A percentile compares a stretch with the other conserved stretches of the same genome.
Evolutionary conservation across 1,140 invertebrate species (phyloP).

Genomic region (Caenorhabditis elegans): DNA sequence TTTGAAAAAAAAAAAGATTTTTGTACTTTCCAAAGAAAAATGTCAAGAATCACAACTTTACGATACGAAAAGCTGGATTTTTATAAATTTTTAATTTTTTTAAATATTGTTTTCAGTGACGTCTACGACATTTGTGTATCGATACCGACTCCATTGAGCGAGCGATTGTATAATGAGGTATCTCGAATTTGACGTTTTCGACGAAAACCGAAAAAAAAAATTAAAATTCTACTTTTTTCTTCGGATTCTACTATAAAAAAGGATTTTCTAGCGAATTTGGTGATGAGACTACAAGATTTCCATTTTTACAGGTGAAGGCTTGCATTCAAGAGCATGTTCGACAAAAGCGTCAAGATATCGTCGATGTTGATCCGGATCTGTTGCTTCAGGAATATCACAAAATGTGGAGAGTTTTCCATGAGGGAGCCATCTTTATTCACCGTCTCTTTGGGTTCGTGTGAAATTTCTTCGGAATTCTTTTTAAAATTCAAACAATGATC

Average conservation of each 20-base stretch:
- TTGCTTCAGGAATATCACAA: slow-evolving; percentile 52
- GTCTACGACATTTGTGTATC: slow-evolving; percentile 59
- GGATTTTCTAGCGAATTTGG: too few species aligned
- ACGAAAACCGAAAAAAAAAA: too few species aligned
- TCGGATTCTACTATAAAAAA: too few species aligned
- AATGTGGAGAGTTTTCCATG: slow-evolving; percentile 54
- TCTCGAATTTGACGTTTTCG: too few species aligned
- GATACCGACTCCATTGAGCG: slow-evolving; percentile 54
- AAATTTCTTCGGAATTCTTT: not conserved
- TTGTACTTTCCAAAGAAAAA: too few species aligned
- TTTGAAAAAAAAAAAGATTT: not conserved
- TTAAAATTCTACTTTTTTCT: too few species aligned
- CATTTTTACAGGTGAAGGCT: slow-evolving; percentile 36
- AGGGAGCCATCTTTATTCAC: slow-evolving; percentile 53
- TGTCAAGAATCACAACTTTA: too few species aligned
- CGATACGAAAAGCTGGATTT: too few species aligned
- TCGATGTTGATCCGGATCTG: slow-evolving; percentile 27
- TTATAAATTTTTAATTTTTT: too few species aligned
- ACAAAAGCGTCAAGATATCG: not conserved
- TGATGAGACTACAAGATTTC: too few species aligned
- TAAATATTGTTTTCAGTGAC: slow-evolving; percentile 52
- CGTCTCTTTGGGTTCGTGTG: slow-evolving; percentile 55
- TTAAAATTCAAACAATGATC: too few species aligned
- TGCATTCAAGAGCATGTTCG: slow-evolving; percentile 45
- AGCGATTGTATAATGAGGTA: slow-evolving; percentile 47